A percentile compares a stretch with the other conserved stretches of the same genome.
Conservation (phyloP, 2,797 vertebrate genomes). For the Thamnophis elegans region DNA sequence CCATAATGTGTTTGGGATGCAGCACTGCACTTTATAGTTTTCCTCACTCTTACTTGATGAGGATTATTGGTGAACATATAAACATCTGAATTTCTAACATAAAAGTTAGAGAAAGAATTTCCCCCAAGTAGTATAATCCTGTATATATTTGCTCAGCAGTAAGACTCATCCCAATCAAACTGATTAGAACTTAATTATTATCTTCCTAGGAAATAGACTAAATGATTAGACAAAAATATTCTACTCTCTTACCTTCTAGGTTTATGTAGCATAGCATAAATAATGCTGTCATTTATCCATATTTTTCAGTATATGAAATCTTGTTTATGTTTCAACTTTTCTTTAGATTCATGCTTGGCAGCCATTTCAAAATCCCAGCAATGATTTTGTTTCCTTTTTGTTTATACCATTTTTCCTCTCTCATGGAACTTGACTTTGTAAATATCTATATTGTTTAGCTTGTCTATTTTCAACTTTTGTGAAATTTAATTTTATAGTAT, state of each 20-base stretch:
- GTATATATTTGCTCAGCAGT: not conserved
- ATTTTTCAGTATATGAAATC: conserved; percentile 6
- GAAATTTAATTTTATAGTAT: not conserved
- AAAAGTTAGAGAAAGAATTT: not conserved
- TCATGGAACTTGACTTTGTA: not conserved
- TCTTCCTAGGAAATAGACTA: not conserved
- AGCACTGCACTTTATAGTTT: not conserved
- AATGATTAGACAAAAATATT: not conserved
- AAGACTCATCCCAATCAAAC: not conserved
- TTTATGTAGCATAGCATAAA: not conserved
- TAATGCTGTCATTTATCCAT: not conserved
- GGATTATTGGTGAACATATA: not conserved
- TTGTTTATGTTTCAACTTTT: conserved; percentile 12
- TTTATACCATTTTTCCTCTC: not conserved
- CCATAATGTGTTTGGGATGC: not conserved
- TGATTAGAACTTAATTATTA: not conserved
- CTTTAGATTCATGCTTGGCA: not conserved
- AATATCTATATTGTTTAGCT: not conserved
- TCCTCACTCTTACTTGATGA: not conserved
- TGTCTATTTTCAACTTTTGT: not conserved
- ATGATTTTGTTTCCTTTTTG: not conserved
- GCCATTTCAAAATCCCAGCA: not conserved
- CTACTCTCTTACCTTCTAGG: not conserved
- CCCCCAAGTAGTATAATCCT: not conserved
- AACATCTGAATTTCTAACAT: not conserved